A percentile compares a stretch with the other conserved stretches of the same genome.
phyloP scores from a whole-genome alignment of 2,797 vertebrate species.

The Muscicapa striata region DNA sequence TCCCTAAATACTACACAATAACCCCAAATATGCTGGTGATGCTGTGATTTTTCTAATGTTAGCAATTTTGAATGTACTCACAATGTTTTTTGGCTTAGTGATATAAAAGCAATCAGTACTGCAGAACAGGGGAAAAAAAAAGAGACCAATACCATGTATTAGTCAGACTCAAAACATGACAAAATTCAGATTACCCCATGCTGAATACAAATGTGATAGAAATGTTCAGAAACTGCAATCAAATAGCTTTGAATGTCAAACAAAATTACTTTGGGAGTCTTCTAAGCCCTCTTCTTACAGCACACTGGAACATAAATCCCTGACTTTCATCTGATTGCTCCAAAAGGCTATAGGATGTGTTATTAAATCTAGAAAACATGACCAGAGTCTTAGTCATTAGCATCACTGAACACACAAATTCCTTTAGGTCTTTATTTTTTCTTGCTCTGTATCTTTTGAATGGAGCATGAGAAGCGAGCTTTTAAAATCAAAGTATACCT shows the following conservation, averaged over 20 bases:
- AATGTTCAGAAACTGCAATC: slow-evolving; percentile 55
- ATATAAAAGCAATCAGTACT: slow-evolving; percentile 57
- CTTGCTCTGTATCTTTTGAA: background rate
- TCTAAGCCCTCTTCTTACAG: slow-evolving; percentile 69
- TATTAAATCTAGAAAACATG: slow-evolving; percentile 64
- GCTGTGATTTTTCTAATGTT: slow-evolving; percentile 51
- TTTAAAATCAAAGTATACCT: background rate
- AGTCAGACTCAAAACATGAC: slow-evolving; percentile 38
- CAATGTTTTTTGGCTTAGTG: slow-evolving; percentile 32
- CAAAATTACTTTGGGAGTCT: slow-evolving; percentile 70
- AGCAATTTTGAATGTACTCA: background rate
- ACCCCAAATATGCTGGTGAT: background rate
- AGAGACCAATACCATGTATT: slow-evolving; percentile 22
- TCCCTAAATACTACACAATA: background rate
- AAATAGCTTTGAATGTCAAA: slow-evolving; percentile 75
- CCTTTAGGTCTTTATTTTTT: slow-evolving; percentile 12
- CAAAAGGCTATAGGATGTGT: slow-evolving; percentile 62
- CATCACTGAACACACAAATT: slow-evolving; percentile 29
- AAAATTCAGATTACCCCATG: slow-evolving; percentile 43
- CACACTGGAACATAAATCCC: slow-evolving; percentile 61
- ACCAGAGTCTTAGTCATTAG: slow-evolving; percentile 1
- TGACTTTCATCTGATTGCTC: slow-evolving; percentile 71
- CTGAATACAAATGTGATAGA: slow-evolving; percentile 63
- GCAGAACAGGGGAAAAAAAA: slow-evolving; percentile 12
- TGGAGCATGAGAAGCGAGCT: background rate